Base-by-base conservation (phyloP, 2,113 vertebrate genomes). In the Gila orcuttii region DNA sequence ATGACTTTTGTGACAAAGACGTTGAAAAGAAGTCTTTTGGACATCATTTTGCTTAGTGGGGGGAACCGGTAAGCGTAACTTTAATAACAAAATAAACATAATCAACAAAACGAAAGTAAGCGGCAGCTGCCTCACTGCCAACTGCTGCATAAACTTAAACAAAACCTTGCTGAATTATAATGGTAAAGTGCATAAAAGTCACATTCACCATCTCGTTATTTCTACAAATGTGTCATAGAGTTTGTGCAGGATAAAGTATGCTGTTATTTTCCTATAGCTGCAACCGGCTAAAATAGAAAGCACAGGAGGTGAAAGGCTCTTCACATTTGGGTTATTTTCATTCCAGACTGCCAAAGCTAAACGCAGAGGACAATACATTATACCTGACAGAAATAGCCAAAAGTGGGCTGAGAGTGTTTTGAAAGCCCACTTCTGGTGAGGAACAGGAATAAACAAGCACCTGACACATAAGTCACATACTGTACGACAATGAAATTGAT, bases 241-340 rank as follows among this genome's bases (percentile, higher is more conserved):
- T 79, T 79, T 36, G 19, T 17, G 31, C 77, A 60, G 77, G 57
- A 60, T 79, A 79, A 79, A 60, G 42, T 6, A 21, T 12, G 23
- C 33, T 83, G 28, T 84, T 82, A 71, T 86, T 79, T 85, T 57
- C 23, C 68, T 80, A 84, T 23, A 15, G 52, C 57, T 64, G 68
- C 23, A 4, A 1, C 59, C 47, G 75, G 31, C 15, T 76, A 31
- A 66, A 42, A 73, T 25, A 66, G n/a, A 73, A 36, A 64, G 64
- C 66, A 62, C 74, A 79, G 25, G 74, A 87, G 66, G 76, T 42
- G 64, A 73, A 73, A 57, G 21, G 17, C 39, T 19, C 19, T 84
- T 77, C 50, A 52, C 21, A 87, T 84, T 79, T 74, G 55, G 68
- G 42, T 50, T 81, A 62, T 78, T 84, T 83, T 84, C 86, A 73